These are phyloP conservation scores for Actinia tenebrosa DNA, from an alignment of 64 coral and sea anemone genomes.

Conservation along the genomic window DNA sequence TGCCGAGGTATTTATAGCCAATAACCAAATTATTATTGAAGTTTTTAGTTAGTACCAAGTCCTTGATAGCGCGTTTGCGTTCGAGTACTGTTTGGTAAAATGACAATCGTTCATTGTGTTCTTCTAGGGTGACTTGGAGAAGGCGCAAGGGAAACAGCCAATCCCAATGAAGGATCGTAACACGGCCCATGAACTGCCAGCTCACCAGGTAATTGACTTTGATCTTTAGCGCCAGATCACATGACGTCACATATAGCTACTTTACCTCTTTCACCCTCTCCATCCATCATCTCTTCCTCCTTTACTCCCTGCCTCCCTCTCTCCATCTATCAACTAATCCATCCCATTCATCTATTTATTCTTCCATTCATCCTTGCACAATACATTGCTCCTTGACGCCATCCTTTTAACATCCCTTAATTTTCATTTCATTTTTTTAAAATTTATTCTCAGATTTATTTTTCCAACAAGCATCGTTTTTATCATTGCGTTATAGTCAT, in stretches of 20 bases:
- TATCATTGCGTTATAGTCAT: neutral
- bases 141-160: constrained; percentile 83
- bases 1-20: constrained; percentile 60
- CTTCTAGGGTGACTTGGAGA: constrained; percentile 79
- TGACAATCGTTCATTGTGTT: neutral
- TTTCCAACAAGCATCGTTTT: neutral
- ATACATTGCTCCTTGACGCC: too few relatives aligned
- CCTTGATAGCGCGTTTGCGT: too few relatives aligned
- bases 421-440: too few relatives aligned
- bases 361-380: neutral
- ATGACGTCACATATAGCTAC: neutral
- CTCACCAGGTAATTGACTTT: constrained; percentile 63
- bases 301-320: neutral
- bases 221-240: too few relatives aligned
- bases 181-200: constrained; percentile 86
- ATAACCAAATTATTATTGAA: neutral
- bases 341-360: neutral
- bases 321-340: too few relatives aligned
- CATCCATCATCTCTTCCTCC: neutral
- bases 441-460: too few relatives aligned
- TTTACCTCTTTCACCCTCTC: neutral
- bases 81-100: neutral
- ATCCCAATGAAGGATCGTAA: constrained; percentile 98
- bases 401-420: too few relatives aligned
- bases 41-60: neutral